Evolutionary conservation across 2,888 invertebrate species (phyloP).

Genomic region (Ferdinandea cuprea): DNA sequence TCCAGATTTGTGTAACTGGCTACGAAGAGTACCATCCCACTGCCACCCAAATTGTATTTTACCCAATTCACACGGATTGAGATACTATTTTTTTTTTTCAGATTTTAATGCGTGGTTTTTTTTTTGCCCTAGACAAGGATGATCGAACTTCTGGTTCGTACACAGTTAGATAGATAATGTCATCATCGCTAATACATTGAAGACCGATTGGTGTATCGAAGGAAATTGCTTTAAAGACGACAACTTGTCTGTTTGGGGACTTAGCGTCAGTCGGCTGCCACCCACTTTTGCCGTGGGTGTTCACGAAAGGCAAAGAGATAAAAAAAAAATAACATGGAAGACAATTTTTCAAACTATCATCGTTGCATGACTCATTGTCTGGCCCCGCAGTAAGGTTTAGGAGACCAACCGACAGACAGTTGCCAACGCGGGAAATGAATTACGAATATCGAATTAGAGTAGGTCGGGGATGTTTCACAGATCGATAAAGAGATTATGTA

Average conservation of each 20-base stretch:
- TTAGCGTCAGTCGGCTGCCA: background rate
- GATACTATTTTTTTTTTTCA: background rate
- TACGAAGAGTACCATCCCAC: slow-evolving; percentile 8
- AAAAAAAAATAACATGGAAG: slow-evolving; percentile 6
- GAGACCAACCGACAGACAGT: background rate
- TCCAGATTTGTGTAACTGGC: slow-evolving; percentile 49
- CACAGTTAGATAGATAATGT: slow-evolving; percentile 41
- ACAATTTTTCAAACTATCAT: slow-evolving; percentile 13
- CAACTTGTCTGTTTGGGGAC: slow-evolving; percentile 32
- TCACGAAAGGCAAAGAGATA: background rate
- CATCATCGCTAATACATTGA: slow-evolving; percentile 42
- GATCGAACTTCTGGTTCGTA: slow-evolving; percentile 20
- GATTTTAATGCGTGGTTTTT: slow-evolving; percentile 10
- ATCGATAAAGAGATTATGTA: slow-evolving; percentile 3
- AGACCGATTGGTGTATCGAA: background rate
- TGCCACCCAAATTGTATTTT: background rate
- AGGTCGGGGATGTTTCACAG: slow-evolving; percentile 8
- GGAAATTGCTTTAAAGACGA: slow-evolving; percentile 40
- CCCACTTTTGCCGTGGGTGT: background rate
- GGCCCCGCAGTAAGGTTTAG: slow-evolving; percentile 12
- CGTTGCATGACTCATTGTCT: slow-evolving; percentile 28
- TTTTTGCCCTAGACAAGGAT: slow-evolving; percentile 19
- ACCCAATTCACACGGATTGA: slow-evolving; percentile 9
- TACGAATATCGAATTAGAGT: slow-evolving; percentile 11
- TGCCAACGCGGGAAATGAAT: background rate